phyloP scores from a whole-genome alignment of 2,888 invertebrate species.

The Spodoptera exigua region DNA sequence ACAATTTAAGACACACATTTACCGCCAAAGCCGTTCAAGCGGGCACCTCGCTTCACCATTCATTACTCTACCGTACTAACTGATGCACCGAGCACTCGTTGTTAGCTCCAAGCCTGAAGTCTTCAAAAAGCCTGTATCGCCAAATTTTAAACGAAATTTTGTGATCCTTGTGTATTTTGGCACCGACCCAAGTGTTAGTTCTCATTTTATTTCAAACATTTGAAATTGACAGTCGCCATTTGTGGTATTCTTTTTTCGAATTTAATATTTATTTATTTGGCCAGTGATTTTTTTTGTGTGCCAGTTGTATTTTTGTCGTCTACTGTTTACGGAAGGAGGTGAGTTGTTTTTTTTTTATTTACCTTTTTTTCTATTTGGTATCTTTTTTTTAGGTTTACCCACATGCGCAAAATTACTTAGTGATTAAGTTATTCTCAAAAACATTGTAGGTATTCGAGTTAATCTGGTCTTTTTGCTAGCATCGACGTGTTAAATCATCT shows the following conservation, averaged over 20 bases:
- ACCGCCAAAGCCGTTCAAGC: conserved; percentile 84
- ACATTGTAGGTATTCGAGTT: not conserved
- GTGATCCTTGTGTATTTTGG: conserved; percentile 45
- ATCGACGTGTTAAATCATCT: conserved; percentile 10
- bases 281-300: conserved; percentile 44
- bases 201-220: conserved; percentile 38
- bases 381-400: not conserved
- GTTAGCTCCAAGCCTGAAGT: conserved; percentile 59
- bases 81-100: conserved; percentile 84
- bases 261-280: conserved; percentile 49
- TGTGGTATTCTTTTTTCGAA: conserved; percentile 59
- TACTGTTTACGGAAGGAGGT: conserved; percentile 51
- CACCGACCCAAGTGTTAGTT: conserved; percentile 38
- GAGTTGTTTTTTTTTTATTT: conserved; percentile 55
- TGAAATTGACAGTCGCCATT: conserved; percentile 54
- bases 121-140: conserved; percentile 35
- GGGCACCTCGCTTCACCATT: conserved; percentile 85
- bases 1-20: conserved; percentile 83
- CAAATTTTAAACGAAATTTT: conserved; percentile 50
- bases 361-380: conserved; percentile 21
- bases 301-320: conserved; percentile 56
- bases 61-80: conserved; percentile 82
- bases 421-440: not conserved
- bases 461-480: conserved; percentile 9
- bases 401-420: too few species aligned